A percentile compares a stretch with the other conserved stretches of the same genome.
phyloP scores from a whole-genome alignment of 1,140 invertebrate species.

The Drosophila serrata region DNA sequence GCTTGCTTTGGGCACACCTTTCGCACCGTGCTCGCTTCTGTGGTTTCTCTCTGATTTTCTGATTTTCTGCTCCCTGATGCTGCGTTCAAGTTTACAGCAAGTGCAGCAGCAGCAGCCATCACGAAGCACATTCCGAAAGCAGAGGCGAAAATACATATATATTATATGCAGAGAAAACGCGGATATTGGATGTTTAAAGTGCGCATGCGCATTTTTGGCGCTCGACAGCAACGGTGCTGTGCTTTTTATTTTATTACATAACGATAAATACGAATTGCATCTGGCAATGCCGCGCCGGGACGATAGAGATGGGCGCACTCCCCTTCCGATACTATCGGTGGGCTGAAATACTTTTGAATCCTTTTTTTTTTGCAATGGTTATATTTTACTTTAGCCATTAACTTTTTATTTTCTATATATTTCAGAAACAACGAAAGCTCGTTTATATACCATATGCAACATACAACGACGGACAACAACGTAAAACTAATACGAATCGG shows the following conservation, averaged over 20 bases:
- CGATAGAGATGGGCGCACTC: conserved; percentile 17
- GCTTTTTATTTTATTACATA: conserved; percentile 61
- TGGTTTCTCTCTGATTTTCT: conserved; percentile 20
- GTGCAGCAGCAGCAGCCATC: conserved; percentile 49
- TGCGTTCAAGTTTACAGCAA: conserved; percentile 61
- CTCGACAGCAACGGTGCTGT: conserved; percentile 30
- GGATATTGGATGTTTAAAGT: conserved; percentile 43
- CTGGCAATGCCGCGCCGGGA: conserved; percentile 54
- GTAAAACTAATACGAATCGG: conserved; percentile 14
- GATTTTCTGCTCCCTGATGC: conserved; percentile 35
- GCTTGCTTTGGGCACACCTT: conserved; percentile 36
- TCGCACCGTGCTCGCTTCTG: conserved; percentile 17
- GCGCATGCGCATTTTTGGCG: conserved; percentile 64
- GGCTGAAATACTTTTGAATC: neutral
- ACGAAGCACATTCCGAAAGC: conserved; percentile 56
- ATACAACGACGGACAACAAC: conserved; percentile 60
- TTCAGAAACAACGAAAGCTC: conserved; percentile 29
- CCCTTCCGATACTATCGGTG: neutral
- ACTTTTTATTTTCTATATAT: neutral
- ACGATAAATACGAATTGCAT: conserved; percentile 21
- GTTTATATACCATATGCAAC: conserved; percentile 39
- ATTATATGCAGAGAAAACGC: conserved; percentile 19
- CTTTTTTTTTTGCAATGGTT: neutral
- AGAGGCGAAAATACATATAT: conserved; percentile 40
- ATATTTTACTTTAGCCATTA: neutral